Evolutionary conservation across 1,140 invertebrate genomes (phyloP).

Genomic region (Drosophila mauritiana): DNA sequence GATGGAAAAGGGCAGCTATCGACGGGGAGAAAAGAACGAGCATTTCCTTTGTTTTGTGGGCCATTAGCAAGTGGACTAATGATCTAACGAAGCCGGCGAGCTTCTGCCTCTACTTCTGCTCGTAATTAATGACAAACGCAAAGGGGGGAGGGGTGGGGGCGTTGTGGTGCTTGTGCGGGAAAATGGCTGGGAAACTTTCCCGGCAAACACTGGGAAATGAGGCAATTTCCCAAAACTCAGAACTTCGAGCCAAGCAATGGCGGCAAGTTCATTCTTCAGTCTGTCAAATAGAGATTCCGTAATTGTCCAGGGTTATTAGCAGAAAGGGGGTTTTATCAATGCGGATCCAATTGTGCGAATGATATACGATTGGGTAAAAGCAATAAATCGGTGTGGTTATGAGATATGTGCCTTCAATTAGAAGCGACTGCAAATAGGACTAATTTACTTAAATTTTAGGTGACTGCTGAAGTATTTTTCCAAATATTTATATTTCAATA

Average conservation of each 20-base stretch:
- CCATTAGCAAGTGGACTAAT: constrained; percentile 55
- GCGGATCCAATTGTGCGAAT: constrained; percentile 23
- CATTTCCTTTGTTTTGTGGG: constrained; percentile 42
- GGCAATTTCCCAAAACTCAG: constrained; percentile 44
- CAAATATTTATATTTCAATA: background rate
- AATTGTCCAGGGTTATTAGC: constrained; percentile 17
- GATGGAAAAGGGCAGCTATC: constrained; percentile 1
- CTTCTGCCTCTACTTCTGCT: constrained; percentile 18
- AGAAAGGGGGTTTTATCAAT: background rate
- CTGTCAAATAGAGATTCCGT: constrained; percentile 45
- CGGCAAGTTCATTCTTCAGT: constrained; percentile 39
- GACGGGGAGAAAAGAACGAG: constrained; percentile 30
- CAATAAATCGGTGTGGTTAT: constrained; percentile 18
- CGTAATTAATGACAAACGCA: constrained; percentile 41
- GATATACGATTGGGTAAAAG: constrained; percentile 9
- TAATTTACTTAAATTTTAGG: background rate
- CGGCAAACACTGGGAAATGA: constrained; percentile 47
- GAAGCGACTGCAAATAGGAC: background rate
- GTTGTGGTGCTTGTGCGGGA: background rate
- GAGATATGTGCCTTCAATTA: constrained; percentile 32
- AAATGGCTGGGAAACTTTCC: constrained; percentile 18
- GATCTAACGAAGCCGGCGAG: constrained; percentile 35
- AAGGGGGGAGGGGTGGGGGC: background rate
- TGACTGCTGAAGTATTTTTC: background rate
- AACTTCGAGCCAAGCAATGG: constrained; percentile 15